Percentiles rank a stretch among this genome's conserved stretches.
phyloP scores from a whole-genome alignment of 2,113 vertebrate species.

The Geococcyx californianus region DNA sequence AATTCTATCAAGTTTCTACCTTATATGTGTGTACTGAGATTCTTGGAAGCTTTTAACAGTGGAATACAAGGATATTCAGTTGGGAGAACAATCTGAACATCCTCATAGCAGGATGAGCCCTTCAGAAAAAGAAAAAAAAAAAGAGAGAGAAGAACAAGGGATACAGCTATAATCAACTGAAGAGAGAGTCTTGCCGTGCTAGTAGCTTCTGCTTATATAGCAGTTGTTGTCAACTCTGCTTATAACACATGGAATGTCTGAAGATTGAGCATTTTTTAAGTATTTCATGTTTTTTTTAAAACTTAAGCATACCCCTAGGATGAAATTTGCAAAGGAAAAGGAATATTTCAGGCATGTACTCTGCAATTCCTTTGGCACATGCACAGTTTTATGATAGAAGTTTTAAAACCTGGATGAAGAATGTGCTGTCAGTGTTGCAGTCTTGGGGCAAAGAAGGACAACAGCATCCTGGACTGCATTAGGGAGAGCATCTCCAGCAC shows the following conservation, averaged over 20 bases:
- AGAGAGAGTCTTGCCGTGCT: not conserved
- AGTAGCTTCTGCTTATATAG: not conserved
- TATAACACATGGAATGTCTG: not conserved
- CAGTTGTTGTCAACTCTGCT: not conserved
- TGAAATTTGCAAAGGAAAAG: not conserved
- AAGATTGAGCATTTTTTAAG: not conserved
- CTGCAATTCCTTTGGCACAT: too few relatives aligned
- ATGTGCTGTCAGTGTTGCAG: not conserved
- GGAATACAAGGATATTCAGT: not conserved
- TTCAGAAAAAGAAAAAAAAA: not conserved
- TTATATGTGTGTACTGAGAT: accelerated
- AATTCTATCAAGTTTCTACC: not conserved
- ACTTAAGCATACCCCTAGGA: not conserved
- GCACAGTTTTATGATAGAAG: not conserved
- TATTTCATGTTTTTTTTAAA: not conserved
- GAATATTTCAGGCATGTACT: not conserved
- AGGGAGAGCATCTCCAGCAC: not conserved
- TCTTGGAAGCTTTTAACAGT: not conserved
- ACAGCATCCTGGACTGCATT: not conserved
- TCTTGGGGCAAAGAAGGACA: not conserved
- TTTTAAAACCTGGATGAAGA: not conserved
- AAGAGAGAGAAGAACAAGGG: not conserved
- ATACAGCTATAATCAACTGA: not conserved
- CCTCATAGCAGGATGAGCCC: not conserved
- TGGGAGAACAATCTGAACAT: not conserved